These are phyloP conservation scores for Paramacrobiotus metropolitanus DNA, from an alignment of 1,140 invertebrate genomes.

Conservation along the genomic window DNA sequence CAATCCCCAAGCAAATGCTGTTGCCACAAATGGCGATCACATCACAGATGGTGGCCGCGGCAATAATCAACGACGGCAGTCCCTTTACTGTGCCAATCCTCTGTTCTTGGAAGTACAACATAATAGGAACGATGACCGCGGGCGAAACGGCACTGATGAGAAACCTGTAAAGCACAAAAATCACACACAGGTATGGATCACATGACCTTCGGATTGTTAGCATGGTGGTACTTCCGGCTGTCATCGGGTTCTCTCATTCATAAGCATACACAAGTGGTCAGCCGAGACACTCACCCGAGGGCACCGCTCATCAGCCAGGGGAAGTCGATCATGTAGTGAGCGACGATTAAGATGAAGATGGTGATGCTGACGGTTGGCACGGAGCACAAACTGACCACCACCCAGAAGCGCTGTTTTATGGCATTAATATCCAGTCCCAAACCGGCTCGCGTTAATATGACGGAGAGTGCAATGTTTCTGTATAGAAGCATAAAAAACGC, in stretches of 20 bases:
- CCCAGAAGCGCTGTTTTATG: constrained; percentile 44
- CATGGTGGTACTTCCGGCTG: not conserved
- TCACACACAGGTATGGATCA: not conserved
- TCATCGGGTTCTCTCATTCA: not conserved
- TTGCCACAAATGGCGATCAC: constrained; percentile 59
- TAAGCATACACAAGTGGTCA: not conserved
- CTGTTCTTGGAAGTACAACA: constrained; percentile 52
- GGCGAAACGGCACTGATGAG: constrained; percentile 3
- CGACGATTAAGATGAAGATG: constrained; percentile 35
- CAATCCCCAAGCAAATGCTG: constrained; percentile 53
- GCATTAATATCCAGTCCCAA: constrained; percentile 65
- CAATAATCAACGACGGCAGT: constrained; percentile 81
- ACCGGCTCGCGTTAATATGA: constrained; percentile 74
- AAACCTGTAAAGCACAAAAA: not conserved
- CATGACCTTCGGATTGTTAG: not conserved
- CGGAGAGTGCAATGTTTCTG: constrained; percentile 54
- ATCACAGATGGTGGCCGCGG: constrained; percentile 65
- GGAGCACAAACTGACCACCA: constrained; percentile 53
- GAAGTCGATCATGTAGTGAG: constrained; percentile 47
- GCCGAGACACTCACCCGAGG: constrained; percentile 33
- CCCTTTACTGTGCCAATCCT: constrained; percentile 77
- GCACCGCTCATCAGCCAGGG: constrained; percentile 68
- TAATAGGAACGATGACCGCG: constrained; percentile 60
- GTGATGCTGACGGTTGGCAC: constrained; percentile 65
- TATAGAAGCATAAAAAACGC: not conserved